Evolutionary conservation across 2,797 vertebrate genomes (phyloP).

Genomic region (Anolis apletophallus): DNA sequence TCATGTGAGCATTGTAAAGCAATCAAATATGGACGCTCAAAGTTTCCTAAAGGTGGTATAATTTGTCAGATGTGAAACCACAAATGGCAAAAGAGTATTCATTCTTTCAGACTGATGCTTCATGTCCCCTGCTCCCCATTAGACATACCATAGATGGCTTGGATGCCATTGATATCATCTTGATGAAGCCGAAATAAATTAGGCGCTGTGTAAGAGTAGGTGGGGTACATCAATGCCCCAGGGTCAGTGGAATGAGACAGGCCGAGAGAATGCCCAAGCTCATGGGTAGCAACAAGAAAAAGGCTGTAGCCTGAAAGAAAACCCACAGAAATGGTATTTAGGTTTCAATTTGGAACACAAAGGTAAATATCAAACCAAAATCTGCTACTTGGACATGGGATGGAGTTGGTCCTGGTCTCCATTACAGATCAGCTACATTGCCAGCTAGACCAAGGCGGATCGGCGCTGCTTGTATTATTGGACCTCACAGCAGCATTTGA

Average conservation of each 20-base stretch:
- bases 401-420: too few species aligned
- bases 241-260: constrained; percentile 89
- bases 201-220: constrained; percentile 82
- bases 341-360: background rate
- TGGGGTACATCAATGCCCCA: constrained; percentile 92
- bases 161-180: constrained; percentile 94
- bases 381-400: too few species aligned
- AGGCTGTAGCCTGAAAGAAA: constrained; percentile 88
- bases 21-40: background rate
- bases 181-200: constrained; percentile 83
- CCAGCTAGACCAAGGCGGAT: too few species aligned
- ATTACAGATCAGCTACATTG: too few species aligned
- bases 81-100: background rate
- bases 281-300: constrained; percentile 90
- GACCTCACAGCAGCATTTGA: too few species aligned
- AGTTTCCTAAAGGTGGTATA: too few species aligned
- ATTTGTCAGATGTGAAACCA: too few species aligned
- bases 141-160: constrained; percentile 90
- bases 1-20: background rate
- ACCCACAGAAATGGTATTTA: background rate
- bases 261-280: constrained; percentile 94
- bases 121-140: too few species aligned
- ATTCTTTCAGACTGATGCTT: background rate
- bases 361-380: constrained; percentile 20
- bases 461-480: too few species aligned